Evolutionary conservation across 2,113 vertebrate genomes (phyloP).

Genomic region (Ranitomeya variabilis): DNA sequence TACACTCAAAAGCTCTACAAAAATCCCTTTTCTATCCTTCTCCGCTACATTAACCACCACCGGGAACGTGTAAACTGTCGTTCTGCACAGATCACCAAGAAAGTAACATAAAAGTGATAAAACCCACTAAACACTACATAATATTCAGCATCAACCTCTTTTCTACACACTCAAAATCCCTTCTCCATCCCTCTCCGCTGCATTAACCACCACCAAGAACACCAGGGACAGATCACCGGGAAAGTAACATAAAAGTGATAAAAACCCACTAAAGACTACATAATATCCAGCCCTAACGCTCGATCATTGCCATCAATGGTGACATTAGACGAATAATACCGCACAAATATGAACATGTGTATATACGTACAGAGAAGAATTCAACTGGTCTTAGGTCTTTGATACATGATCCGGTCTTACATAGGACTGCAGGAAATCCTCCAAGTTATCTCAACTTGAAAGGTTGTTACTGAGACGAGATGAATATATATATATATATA

Average conservation of each 20-base stretch:
- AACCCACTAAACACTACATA: too few species aligned
- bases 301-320: not conserved
- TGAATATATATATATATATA: not conserved
- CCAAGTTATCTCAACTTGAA: not conserved
- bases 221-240: too few species aligned
- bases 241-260: too few species aligned
- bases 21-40: too few species aligned
- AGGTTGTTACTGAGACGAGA: not conserved
- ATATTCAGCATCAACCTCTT: not conserved
- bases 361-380: not conserved
- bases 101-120: too few species aligned
- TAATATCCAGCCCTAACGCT: not conserved
- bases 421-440: not conserved
- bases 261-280: not conserved
- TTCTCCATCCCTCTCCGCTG: not conserved
- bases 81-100: not conserved
- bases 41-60: too few species aligned
- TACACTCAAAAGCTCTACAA: too few species aligned
- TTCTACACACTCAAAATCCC: slow-evolving; percentile 14
- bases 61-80: not conserved
- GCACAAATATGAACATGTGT: not conserved
- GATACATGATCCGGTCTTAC: not conserved
- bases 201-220: not conserved
- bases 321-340: not conserved
- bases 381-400: not conserved